A percentile compares a stretch with the other conserved stretches of the same genome.
Evolutionary conservation across 2,888 invertebrate genomes (phyloP).

Genomic region (Rotaria macrura): DNA sequence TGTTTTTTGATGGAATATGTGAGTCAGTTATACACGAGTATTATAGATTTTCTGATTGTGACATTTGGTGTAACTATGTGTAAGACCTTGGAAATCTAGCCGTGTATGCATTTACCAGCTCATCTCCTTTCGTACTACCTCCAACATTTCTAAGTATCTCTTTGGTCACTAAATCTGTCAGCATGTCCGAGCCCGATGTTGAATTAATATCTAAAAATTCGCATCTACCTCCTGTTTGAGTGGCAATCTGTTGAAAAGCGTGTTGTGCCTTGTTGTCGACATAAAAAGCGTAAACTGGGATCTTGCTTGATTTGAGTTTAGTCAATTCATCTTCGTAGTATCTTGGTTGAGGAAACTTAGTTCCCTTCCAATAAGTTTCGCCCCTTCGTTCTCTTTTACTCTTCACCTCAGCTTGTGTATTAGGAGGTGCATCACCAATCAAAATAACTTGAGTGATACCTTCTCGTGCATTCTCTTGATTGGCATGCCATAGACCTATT

Average conservation of each 20-base stretch:
- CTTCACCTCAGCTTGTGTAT: background rate
- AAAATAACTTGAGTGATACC: background rate
- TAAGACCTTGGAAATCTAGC: too few species aligned
- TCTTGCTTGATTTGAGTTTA: background rate
- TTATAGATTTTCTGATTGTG: too few species aligned
- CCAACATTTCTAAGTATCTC: background rate
- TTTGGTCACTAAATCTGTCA: background rate
- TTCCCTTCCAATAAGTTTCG: background rate
- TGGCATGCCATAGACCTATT: background rate
- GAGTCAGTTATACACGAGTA: too few species aligned
- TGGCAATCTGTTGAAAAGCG: background rate
- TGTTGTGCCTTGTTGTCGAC: background rate
- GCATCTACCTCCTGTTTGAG: background rate
- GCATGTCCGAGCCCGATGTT: background rate
- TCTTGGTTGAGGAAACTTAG: background rate
- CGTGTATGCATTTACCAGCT: background rate
- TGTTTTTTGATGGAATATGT: too few species aligned
- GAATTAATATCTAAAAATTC: background rate
- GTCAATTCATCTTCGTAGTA: background rate
- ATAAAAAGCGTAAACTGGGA: background rate
- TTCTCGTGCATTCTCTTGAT: background rate
- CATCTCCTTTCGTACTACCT: background rate
- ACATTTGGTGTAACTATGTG: too few species aligned
- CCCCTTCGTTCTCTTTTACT: background rate
- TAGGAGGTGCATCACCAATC: background rate